Percentiles rank a stretch among this genome's conserved stretches.
Conservation (phyloP, 2,113 vertebrate species). For the Lagenorhynchus albirostris region DNA sequence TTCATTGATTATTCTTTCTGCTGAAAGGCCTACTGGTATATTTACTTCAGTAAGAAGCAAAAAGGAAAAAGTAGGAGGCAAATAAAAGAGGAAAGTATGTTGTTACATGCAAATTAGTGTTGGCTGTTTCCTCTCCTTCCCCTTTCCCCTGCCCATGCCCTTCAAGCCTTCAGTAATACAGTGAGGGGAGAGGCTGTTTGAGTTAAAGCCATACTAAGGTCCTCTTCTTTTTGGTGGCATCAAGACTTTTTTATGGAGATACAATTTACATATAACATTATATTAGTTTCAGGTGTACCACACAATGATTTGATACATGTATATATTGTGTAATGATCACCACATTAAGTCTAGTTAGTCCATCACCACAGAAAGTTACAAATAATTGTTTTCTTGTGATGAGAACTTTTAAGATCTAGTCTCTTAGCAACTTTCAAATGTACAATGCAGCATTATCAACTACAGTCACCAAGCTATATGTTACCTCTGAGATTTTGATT, state of each 20-base stretch:
- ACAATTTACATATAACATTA: background rate
- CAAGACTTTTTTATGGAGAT: background rate
- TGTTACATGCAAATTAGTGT: background rate
- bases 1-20: constrained; percentile 11
- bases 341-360: background rate
- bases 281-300: background rate
- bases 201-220: background rate
- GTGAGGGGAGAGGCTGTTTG: background rate
- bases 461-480: background rate
- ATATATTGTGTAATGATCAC: background rate
- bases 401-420: background rate
- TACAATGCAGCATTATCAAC: background rate
- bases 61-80: background rate
- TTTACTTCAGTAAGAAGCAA: background rate
- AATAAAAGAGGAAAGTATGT: background rate
- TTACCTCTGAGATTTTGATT: background rate
- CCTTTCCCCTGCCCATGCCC: no score
- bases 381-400: background rate
- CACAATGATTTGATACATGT: background rate
- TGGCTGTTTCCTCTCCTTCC: background rate
- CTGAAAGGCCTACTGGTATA: background rate
- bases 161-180: background rate
- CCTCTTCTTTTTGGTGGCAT: background rate
- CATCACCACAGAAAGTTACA: background rate
- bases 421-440: background rate